phyloP scores from a whole-genome alignment of 2,888 invertebrate genomes.

The Lithophane leautieri region DNA sequence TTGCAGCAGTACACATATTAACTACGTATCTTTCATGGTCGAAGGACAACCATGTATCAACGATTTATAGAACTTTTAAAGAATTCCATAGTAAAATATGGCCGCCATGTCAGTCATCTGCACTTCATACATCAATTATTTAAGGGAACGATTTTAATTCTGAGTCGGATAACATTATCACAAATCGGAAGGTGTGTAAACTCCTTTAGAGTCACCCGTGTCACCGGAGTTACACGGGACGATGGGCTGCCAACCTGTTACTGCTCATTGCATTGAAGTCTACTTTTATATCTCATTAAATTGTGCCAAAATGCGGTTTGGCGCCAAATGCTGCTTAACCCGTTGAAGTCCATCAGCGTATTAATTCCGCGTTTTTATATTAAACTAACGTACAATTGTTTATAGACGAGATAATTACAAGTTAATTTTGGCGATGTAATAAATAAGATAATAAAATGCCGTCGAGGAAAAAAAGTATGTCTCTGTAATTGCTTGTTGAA shows the following conservation, averaged over 20 bases:
- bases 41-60: neutral
- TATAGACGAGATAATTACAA: constrained; percentile 12
- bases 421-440: constrained; percentile 28
- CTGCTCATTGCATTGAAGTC: constrained; percentile 30
- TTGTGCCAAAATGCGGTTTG: constrained; percentile 38
- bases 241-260: constrained; percentile 46
- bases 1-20: no score
- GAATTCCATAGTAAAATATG: neutral
- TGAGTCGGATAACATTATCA: neutral
- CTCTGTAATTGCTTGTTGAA: constrained; percentile 30
- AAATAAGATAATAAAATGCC: constrained; percentile 30
- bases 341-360: neutral
- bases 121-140: neutral
- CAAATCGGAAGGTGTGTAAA: neutral
- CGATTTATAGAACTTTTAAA: neutral
- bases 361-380: neutral
- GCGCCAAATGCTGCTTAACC: constrained; percentile 12
- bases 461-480: constrained; percentile 11
- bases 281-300: constrained; percentile 35
- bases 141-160: neutral
- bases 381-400: neutral
- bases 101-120: neutral
- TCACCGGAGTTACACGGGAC: neutral
- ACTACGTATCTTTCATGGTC: neutral
- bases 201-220: neutral